Percentiles rank a stretch among this genome's conserved stretches.
These are phyloP conservation scores for Alviniconcha strummeri DNA, from an alignment of 2,888 invertebrate species.

Conservation along the genomic window DNA sequence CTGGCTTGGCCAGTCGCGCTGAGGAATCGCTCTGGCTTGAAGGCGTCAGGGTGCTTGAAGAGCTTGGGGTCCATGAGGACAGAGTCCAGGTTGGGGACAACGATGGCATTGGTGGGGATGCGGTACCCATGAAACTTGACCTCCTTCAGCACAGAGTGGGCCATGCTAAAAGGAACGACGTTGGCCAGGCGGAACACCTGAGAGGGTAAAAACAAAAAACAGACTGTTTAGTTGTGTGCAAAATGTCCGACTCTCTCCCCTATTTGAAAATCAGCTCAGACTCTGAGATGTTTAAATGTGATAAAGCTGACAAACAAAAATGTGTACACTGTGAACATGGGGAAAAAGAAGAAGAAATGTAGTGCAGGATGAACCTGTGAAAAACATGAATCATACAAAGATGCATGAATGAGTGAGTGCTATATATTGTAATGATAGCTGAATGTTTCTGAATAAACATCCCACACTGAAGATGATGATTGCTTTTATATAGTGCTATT, in stretches of 20 bases:
- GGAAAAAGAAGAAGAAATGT: too few relatives aligned
- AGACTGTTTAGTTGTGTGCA: too few relatives aligned
- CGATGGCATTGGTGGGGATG: slow-evolving; percentile 30
- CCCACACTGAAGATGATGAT: neutral
- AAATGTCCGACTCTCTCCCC: too few relatives aligned
- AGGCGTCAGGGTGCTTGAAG: slow-evolving; percentile 23
- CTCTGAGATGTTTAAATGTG: too few relatives aligned
- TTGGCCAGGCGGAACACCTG: slow-evolving; percentile 38
- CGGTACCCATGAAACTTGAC: slow-evolving; percentile 42
- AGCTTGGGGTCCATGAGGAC: slow-evolving; percentile 29
- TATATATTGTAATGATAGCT: neutral
- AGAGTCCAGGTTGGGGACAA: slow-evolving; percentile 30
- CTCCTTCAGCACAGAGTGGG: slow-evolving; percentile 42
- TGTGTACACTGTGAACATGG: too few relatives aligned
- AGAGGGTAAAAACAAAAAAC: too few relatives aligned
- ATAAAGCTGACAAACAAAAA: too few relatives aligned
- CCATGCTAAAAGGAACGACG: slow-evolving; percentile 41
- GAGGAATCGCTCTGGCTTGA: slow-evolving; percentile 30
- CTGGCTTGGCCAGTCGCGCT: slow-evolving; percentile 10
- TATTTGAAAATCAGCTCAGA: too few relatives aligned
- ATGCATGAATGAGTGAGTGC: too few relatives aligned
- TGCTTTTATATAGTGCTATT: too few relatives aligned
- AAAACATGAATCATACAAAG: too few relatives aligned
- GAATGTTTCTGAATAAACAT: neutral
- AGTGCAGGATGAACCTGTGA: too few relatives aligned